Evolutionary conservation across 2,888 invertebrate species (phyloP).

Genomic region (Tinea semifulvella): DNA sequence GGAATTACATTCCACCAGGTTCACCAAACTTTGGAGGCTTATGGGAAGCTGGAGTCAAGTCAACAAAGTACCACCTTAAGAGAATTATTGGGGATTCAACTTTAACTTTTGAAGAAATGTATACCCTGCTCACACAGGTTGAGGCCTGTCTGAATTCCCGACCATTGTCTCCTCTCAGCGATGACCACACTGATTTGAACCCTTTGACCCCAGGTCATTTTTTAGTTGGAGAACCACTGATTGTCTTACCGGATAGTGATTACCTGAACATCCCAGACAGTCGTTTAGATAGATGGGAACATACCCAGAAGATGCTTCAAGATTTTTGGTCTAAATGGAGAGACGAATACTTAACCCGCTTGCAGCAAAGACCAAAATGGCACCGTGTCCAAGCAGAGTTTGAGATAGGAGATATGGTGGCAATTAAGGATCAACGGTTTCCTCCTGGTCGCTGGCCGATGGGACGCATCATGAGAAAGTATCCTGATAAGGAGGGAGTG

Average conservation of each 20-base stretch:
- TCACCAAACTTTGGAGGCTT: conserved; percentile 22
- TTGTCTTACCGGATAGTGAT: conserved; percentile 18
- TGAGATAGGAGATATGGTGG: conserved; percentile 19
- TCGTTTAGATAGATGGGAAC: conserved; percentile 20
- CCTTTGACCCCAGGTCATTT: conserved; percentile 22
- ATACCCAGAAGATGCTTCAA: conserved; percentile 21
- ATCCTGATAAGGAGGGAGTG: too few relatives aligned
- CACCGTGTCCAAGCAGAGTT: conserved; percentile 16
- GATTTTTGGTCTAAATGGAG: conserved; percentile 23
- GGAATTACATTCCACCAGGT: conserved; percentile 23
- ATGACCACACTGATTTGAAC: conserved; percentile 20
- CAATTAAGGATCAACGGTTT: conserved; percentile 19
- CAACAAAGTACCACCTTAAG: conserved; percentile 21
- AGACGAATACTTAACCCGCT: conserved; percentile 20
- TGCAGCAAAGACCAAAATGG: conserved; percentile 17
- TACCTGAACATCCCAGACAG: conserved; percentile 6
- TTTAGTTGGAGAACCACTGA: conserved; percentile 21
- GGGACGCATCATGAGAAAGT: conserved; percentile 16
- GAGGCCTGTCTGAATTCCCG: conserved; percentile 22
- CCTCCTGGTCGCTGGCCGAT: conserved; percentile 21
- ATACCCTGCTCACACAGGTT: conserved; percentile 20
- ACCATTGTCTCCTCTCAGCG: conserved; percentile 17
- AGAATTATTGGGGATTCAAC: conserved; percentile 16
- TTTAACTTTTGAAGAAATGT: conserved; percentile 20
- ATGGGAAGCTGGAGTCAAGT: conserved; percentile 23